Percentiles rank a stretch among this genome's conserved stretches.
phyloP scores from a whole-genome alignment of 53 echinoderm and acorn worm species.

The Patiria pectinifera region DNA sequence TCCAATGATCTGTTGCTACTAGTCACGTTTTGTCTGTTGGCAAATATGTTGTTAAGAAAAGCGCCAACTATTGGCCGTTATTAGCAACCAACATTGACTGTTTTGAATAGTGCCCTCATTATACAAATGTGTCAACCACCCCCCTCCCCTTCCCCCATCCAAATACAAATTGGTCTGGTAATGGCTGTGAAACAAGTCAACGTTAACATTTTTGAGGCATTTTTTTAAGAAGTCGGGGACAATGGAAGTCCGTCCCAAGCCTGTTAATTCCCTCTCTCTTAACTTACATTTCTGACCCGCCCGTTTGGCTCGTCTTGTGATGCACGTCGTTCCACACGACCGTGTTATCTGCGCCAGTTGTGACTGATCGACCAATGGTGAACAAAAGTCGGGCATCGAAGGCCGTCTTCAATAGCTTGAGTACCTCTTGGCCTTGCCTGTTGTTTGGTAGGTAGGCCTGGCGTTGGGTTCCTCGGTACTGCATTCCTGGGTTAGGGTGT shows the following conservation, averaged over 20 bases:
- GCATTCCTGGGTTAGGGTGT: slow-evolving; percentile 58
- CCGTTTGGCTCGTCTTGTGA: slow-evolving; percentile 66
- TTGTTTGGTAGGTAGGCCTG: slow-evolving; percentile 72
- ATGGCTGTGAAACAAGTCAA: too few relatives aligned
- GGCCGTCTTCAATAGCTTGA: slow-evolving; percentile 60
- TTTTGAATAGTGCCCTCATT: too few relatives aligned
- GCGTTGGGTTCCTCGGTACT: slow-evolving; percentile 56
- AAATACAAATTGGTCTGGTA: too few relatives aligned
- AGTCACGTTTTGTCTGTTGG: too few relatives aligned
- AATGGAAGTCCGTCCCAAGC: too few relatives aligned
- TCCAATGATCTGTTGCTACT: too few relatives aligned
- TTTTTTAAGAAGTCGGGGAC: neutral
- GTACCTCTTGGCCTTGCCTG: slow-evolving; percentile 59
- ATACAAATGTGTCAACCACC: too few relatives aligned
- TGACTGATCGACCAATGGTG: slow-evolving; percentile 62
- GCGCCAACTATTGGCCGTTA: too few relatives aligned
- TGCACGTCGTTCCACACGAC: slow-evolving; percentile 77
- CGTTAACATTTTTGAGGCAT: neutral
- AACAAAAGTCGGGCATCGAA: slow-evolving; percentile 65
- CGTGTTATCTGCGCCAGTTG: slow-evolving; percentile 59
- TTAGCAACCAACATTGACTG: too few relatives aligned
- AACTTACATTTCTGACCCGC: slow-evolving; percentile 47
- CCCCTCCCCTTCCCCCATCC: too few relatives aligned
- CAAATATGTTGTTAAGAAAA: too few relatives aligned
- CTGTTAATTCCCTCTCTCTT: neutral